phyloP scores from a whole-genome alignment of 2,888 invertebrate species.

The Eristalis arbustorum region DNA sequence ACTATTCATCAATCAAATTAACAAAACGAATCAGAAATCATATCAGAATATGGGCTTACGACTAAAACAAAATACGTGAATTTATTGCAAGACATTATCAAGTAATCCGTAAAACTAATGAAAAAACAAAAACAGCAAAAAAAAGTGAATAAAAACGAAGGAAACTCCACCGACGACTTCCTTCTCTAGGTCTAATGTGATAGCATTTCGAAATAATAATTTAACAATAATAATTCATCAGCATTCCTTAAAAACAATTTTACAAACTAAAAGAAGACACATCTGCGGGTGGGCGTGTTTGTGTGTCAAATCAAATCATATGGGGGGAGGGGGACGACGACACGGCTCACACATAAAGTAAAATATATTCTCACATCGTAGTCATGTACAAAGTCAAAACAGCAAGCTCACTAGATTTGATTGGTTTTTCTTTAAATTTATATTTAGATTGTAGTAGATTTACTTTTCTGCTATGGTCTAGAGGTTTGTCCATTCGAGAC shows the following conservation, averaged over 20 bases:
- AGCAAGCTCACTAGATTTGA: constrained; percentile 34
- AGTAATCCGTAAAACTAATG: constrained; percentile 13
- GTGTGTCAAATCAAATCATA: constrained; percentile 11
- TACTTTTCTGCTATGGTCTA: constrained; percentile 2
- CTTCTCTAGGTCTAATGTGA: not conserved
- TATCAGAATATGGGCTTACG: constrained; percentile 11
- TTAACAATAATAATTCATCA: not conserved
- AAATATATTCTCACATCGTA: constrained; percentile 15
- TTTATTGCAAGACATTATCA: constrained; percentile 35
- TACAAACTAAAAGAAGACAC: not conserved
- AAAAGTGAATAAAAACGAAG: not conserved
- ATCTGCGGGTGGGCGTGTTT: no score
- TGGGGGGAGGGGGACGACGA: no score
- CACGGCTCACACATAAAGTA: not conserved
- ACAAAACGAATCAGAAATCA: constrained; percentile 44
- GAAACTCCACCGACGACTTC: no score
- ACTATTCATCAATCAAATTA: constrained; percentile 41
- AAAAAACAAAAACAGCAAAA: not conserved
- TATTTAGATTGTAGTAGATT: not conserved
- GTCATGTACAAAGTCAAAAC: constrained; percentile 33
- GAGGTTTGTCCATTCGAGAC: not conserved
- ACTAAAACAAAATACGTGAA: constrained; percentile 2
- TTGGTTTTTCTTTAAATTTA: not conserved
- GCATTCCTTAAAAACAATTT: not conserved
- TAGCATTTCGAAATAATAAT: not conserved